Base-by-base conservation (phyloP, 2,113 vertebrate genomes). In the Terrapene triunguis region DNA sequence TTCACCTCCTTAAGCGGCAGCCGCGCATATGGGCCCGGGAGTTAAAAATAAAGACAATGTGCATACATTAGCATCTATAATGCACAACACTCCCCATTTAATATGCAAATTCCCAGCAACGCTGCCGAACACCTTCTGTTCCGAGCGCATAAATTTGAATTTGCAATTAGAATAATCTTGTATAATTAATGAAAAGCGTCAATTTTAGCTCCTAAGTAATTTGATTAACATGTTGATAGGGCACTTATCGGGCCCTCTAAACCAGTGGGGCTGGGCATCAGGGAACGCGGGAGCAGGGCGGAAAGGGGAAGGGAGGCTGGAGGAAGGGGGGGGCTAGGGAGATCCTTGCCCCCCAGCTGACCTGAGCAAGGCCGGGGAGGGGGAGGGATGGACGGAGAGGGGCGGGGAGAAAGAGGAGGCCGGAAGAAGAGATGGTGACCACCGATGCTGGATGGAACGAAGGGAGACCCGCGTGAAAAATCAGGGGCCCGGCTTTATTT, bases 171-270 rank as follows among this genome's bases (percentile, higher is more conserved):
- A 99, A 99, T 99, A 99, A 99, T 99, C 99, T 99, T 99, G 99
- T 99, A 99, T 99, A 99, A 99, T 99, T 99, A 99, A 99, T 99
- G 99, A 99, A 99, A 99, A 99, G 98, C 98, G 98, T 99, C 99
- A 99, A 98, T 98, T 99, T 99, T 99, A 99, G 98, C 99, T 98
- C 98, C 98, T 98, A 98, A 98, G 99, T 99, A 99, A 99, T 99
- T 99, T 99, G 99, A 99, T 99, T 99, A 99, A 99, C 99, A 99
- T 98, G 98, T 98, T 99, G 99, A 99, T 98, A 99, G 99, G 99
- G 98, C 98, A 98, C 99, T 99, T 99, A 99, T 98, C 97, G 97
- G 98, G 97, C 96, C 98, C 98, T 98, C 97, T 97, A 98, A 98
- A 97, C 96, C 98, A 97, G 96, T 95, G 78, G 97, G 98, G 97